These are phyloP conservation scores for Argentina silus DNA, from an alignment of 2,797 vertebrate genomes.

Conservation along the genomic window DNA sequence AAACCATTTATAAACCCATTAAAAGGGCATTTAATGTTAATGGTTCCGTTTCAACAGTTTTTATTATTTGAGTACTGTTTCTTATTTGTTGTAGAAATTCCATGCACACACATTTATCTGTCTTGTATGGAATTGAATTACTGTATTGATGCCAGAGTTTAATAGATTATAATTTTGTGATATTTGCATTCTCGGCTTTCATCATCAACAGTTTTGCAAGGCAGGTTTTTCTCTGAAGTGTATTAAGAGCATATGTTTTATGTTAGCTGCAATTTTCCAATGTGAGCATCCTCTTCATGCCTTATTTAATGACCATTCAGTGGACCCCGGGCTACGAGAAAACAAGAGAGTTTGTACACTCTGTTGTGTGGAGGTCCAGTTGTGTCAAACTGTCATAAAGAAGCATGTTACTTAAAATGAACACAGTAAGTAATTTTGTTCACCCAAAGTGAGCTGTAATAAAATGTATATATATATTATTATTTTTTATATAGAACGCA, in stretches of 20 bases:
- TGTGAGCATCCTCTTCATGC: constrained; percentile 59
- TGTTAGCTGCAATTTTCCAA: constrained; percentile 60
- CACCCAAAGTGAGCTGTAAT: constrained; percentile 44
- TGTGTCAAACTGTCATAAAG: constrained; percentile 31
- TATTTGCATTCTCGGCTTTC: background rate
- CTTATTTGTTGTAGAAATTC: background rate
- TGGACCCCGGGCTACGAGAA: constrained; percentile 41
- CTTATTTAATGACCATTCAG: constrained; percentile 62
- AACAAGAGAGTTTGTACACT: background rate
- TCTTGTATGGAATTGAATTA: constrained; percentile 2
- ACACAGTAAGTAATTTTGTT: constrained; percentile 32
- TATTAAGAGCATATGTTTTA: constrained; percentile 54
- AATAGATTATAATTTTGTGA: background rate
- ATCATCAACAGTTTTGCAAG: background rate
- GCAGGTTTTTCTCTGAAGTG: background rate
- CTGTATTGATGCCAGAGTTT: constrained; percentile 3
- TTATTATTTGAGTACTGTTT: background rate
- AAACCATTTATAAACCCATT: too few species aligned
- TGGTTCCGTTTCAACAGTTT: background rate
- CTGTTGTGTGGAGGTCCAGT: constrained; percentile 23
- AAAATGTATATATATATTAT: constrained; percentile 62
- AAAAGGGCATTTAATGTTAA: too few species aligned
- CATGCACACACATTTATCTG: background rate
- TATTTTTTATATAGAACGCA: constrained; percentile 54
- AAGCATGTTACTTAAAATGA: constrained; percentile 28